These are phyloP conservation scores for Ornithoptera priamus DNA, from an alignment of 2,888 invertebrate genomes.

Conservation along the genomic window DNA sequence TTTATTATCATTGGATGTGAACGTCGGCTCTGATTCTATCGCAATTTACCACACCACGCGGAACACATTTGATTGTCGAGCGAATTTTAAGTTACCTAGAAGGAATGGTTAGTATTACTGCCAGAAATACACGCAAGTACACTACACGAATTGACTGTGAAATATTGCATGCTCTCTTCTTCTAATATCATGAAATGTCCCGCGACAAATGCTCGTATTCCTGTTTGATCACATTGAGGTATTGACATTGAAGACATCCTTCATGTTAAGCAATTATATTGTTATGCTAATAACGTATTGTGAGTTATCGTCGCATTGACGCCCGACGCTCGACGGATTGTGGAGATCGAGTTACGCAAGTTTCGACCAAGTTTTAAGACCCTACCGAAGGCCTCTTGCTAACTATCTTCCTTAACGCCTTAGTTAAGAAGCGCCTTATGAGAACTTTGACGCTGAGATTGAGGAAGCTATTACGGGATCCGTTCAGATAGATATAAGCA, in stretches of 20 bases:
- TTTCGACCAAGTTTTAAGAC: conserved; percentile 76
- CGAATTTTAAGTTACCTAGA: conserved; percentile 64
- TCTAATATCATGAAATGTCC: neutral
- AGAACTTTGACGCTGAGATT: conserved; percentile 79
- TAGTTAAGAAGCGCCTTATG: conserved; percentile 79
- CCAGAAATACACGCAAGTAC: too few relatives aligned
- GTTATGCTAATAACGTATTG: conserved; percentile 75
- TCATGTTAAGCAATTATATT: conserved; percentile 47
- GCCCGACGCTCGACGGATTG: conserved; percentile 54
- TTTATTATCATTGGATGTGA: conserved; percentile 80
- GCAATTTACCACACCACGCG: conserved; percentile 65
- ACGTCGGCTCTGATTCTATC: conserved; percentile 74
- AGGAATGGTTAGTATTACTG: neutral
- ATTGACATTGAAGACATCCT: conserved; percentile 24
- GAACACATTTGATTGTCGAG: conserved; percentile 62
- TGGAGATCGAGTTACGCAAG: conserved; percentile 74
- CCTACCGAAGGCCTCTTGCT: conserved; percentile 73
- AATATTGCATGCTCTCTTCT: neutral
- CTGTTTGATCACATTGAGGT: conserved; percentile 2
- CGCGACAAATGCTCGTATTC: conserved; percentile 28
- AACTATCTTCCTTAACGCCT: conserved; percentile 79
- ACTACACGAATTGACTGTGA: neutral
- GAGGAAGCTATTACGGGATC: conserved; percentile 78
- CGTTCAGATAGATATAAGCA: conserved; percentile 77
- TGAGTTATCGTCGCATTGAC: conserved; percentile 66